Evolutionary conservation across 1,140 invertebrate species (phyloP), one percentile per base, ranked within the genome.

Genomic region (Drosophila carrolli): DNA sequence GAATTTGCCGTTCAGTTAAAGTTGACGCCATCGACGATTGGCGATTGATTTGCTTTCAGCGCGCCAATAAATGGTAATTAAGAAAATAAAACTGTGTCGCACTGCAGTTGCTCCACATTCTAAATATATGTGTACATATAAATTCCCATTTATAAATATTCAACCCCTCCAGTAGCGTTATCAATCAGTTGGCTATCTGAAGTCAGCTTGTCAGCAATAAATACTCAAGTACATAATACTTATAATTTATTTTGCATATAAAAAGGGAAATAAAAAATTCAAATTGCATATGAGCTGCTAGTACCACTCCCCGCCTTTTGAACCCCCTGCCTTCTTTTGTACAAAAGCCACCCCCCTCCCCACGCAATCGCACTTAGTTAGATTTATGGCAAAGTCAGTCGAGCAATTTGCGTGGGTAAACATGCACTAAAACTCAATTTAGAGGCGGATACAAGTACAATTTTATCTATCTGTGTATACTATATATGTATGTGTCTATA

Each of bases 351-450:
- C 11, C 27, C 23, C 54, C 11, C 19, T 16, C 44, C 37, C 27
- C 32, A 7, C 27, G 14, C 65, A 70, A 53, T 78, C 79, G 83
- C 84, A 86, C 83, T 86, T 86, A 88, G 83, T 79, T 86, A 82
- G 83, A 86, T 86, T 88, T 86, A 86, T 86, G 83, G 83, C 84
- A 86, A 88, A 86, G 83, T 88, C 83, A 88, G 83, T 86, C 83
- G 75, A 86, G 84, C 84, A 88, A 88, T 88, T 88, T 88, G 83
- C 83, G 83, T 88, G 84, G 83, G 83, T 88, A 88, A 88, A 88
- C 84, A 88, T 88, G 84, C 83, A 88, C 83, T 88, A 88, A 88
- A 88, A 89, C 83, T 89, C 83, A 88, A 88, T 88, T 88, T 88
- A 88, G 83, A 88, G 68, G 72, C 83, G 74, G 78, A 85, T 77